A percentile compares a stretch with the other conserved stretches of the same genome.
Conservation (phyloP, 2,113 vertebrate species). For the Electrona antarctica region DNA sequence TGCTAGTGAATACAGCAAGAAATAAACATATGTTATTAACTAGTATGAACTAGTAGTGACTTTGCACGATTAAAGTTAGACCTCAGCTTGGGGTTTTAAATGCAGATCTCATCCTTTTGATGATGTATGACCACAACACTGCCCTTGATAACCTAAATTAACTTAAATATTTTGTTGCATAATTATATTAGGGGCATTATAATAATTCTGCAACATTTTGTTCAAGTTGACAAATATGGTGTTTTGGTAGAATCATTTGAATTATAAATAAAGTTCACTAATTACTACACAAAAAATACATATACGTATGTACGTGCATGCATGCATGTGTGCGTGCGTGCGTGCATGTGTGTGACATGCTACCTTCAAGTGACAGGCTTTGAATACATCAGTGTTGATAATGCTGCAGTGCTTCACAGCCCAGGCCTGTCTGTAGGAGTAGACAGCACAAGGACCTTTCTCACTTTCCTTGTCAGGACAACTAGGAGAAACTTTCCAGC, state of each 20-base stretch:
- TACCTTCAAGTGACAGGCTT: conserved; percentile 81
- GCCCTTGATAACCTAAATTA: no score
- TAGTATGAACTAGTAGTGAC: background rate
- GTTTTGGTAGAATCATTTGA: no score
- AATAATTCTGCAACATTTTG: no score
- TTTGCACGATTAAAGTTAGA: background rate
- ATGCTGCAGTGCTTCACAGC: conserved; percentile 84
- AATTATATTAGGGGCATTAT: no score
- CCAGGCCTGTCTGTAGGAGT: conserved; percentile 84
- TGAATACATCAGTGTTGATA: conserved; percentile 79
- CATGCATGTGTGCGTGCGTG: no score
- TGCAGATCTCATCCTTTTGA: no score
- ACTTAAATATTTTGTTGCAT: no score
- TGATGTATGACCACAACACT: no score
- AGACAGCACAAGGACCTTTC: conserved; percentile 74
- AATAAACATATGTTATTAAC: background rate
- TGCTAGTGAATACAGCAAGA: background rate
- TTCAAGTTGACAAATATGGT: no score
- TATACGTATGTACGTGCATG: no score
- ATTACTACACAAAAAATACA: no score
- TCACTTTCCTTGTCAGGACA: conserved; percentile 75
- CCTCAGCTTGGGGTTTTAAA: conserved; percentile 65
- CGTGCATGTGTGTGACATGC: background rate
- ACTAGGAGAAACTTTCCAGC: conserved; percentile 82
- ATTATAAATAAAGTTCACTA: no score